Percentiles rank a stretch among this genome's conserved stretches.
Evolutionary conservation across 2,113 vertebrate species (phyloP).

Genomic region (Neomonachus schauinslandi): DNA sequence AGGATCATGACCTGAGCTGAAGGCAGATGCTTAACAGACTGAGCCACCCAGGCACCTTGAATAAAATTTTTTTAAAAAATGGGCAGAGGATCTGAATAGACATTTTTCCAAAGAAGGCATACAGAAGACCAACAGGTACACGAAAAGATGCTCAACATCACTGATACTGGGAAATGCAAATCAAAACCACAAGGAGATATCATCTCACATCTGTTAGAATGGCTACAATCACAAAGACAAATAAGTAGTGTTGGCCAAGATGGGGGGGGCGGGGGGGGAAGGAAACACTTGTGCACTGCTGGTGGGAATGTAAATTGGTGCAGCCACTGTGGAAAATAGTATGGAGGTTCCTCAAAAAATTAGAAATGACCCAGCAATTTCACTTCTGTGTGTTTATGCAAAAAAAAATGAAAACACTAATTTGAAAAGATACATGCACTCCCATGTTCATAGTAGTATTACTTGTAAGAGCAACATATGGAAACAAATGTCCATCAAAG

Average conservation of each 20-base stretch:
- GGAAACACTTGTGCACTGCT: not conserved
- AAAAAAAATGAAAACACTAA: not conserved
- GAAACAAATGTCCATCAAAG: not conserved
- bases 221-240: not conserved
- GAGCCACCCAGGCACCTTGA: too few species aligned
- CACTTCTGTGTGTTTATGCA: not conserved
- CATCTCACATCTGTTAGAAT: not conserved
- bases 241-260: not conserved
- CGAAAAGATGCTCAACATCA: not conserved
- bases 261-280: accelerated
- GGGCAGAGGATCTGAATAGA: not conserved
- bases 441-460: not conserved
- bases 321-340: not conserved
- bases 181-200: not conserved
- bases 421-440: not conserved
- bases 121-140: not conserved
- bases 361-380: not conserved
- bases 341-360: not conserved
- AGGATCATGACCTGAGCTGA: too few species aligned
- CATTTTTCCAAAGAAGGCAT: not conserved
- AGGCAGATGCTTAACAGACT: too few species aligned
- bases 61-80: not conserved
- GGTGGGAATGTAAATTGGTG: not conserved
- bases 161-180: not conserved
- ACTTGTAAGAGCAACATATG: not conserved